Percentiles rank a stretch among this genome's conserved stretches.
Conservation (phyloP, 2,888 invertebrate genomes). For the Drosophila emarginata region DNA sequence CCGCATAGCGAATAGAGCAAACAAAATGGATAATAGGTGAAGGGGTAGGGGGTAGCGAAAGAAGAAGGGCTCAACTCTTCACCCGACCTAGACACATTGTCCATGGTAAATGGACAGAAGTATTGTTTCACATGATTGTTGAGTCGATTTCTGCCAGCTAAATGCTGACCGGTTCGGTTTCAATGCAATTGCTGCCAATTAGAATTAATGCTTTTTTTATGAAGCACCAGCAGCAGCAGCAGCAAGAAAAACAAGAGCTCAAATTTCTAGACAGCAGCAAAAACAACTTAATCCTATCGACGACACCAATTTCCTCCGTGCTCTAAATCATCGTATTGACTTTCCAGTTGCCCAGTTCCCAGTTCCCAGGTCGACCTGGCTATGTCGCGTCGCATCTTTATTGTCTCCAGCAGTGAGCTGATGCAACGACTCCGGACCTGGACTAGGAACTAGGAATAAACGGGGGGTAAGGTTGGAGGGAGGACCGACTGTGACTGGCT, state of each 20-base stretch:
- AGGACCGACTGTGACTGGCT: constrained; percentile 37
- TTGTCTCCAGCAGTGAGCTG: constrained; percentile 59
- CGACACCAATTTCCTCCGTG: constrained; percentile 59
- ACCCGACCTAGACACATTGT: neutral
- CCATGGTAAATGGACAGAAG: constrained; percentile 18
- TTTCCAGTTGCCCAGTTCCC: constrained; percentile 19
- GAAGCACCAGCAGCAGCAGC: constrained; percentile 51
- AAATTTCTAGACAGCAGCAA: constrained; percentile 57
- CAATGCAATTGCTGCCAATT: constrained; percentile 77
- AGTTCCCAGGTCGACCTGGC: neutral
- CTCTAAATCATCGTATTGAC: constrained; percentile 74
- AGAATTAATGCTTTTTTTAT: constrained; percentile 79
- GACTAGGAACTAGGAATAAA: neutral
- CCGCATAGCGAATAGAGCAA: constrained; percentile 45
- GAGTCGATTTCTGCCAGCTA: constrained; percentile 11
- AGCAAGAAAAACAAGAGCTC: constrained; percentile 51
- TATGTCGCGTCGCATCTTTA: constrained; percentile 28
- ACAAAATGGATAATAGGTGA: neutral
- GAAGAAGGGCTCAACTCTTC: constrained; percentile 1
- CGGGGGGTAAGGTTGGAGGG: neutral
- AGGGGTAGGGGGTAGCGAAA: too few relatives aligned
- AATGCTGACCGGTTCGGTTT: constrained; percentile 51
- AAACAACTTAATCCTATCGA: constrained; percentile 10
- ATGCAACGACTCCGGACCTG: constrained; percentile 19
- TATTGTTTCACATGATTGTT: constrained; percentile 43